These are phyloP conservation scores for Linnaemya tessellans DNA, from an alignment of 2,888 invertebrate species.

Conservation along the genomic window DNA sequence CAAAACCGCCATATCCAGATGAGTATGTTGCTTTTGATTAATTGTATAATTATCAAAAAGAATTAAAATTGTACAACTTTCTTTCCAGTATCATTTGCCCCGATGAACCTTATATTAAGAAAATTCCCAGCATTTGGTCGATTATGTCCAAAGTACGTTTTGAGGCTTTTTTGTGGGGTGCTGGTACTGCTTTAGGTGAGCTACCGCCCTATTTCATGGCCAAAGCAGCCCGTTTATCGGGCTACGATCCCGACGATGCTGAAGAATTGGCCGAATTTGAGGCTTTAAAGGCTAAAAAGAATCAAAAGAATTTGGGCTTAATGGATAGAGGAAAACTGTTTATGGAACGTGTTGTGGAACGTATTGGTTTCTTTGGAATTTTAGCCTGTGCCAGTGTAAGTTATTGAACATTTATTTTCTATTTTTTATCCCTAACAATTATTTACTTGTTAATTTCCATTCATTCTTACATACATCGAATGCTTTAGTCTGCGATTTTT, in stretches of 20 bases:
- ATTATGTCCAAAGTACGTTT: conserved; percentile 97
- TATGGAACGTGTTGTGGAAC: conserved; percentile 94
- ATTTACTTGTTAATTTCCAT: background rate
- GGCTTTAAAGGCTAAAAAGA: conserved; percentile 87
- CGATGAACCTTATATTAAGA: conserved; percentile 85
- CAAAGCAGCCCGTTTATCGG: conserved; percentile 92
- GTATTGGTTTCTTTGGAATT: conserved; percentile 97
- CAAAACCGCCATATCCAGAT: conserved; percentile 98
- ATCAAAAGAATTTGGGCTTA: conserved; percentile 85
- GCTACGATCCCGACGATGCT: conserved; percentile 86
- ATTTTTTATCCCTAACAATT: background rate
- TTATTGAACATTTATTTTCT: conserved; percentile 70
- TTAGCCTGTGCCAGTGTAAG: conserved; percentile 96
- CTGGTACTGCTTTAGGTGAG: conserved; percentile 99
- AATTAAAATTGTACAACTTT: conserved; percentile 14
- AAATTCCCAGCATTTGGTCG: conserved; percentile 92
- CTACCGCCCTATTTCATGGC: conserved; percentile 99
- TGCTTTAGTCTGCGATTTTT: background rate
- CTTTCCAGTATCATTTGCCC: conserved; percentile 94
- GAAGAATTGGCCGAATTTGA: conserved; percentile 91
- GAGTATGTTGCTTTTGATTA: conserved; percentile 87
- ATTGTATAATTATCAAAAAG: background rate
- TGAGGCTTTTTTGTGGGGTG: conserved; percentile 99
- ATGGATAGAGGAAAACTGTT: conserved; percentile 92
- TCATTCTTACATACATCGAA: background rate